A percentile compares a stretch with the other conserved stretches of the same genome.
Conservation (phyloP, 2,113 vertebrate genomes). For the Channa argus region DNA sequence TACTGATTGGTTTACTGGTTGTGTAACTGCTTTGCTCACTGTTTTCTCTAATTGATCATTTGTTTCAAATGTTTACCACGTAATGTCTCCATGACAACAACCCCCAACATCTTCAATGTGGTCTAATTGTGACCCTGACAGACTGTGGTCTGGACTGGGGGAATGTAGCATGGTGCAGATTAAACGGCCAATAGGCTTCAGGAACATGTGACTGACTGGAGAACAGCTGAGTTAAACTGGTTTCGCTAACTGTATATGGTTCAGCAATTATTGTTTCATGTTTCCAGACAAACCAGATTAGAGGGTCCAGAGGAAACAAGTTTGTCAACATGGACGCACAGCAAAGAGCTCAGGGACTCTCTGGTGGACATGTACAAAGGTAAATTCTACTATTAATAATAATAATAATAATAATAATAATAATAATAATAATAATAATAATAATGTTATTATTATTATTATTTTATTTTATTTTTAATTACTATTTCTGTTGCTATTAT, state of each 20-base stretch:
- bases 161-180: not conserved
- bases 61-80: no score
- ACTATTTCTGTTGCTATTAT: no score
- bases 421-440: no score
- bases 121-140: no score
- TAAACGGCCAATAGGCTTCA: not conserved
- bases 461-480: no score
- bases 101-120: no score
- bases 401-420: no score
- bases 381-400: not conserved
- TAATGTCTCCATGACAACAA: no score
- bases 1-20: no score
- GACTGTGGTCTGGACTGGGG: no score
- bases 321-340: constrained; percentile 46
- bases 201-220: not conserved
- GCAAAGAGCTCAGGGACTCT: constrained; percentile 70
- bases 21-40: no score
- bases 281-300: constrained; percentile 67
- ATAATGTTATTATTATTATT: not conserved
- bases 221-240: not conserved
- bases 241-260: not conserved
- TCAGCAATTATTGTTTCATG: not conserved
- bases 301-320: constrained; percentile 46
- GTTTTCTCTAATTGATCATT: no score
- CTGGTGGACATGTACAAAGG: constrained; percentile 78